A percentile compares a stretch with the other conserved stretches of the same genome.
These are phyloP conservation scores for Catharus fuscescens DNA, from an alignment of 2,113 vertebrate genomes.

Conservation along the genomic window DNA sequence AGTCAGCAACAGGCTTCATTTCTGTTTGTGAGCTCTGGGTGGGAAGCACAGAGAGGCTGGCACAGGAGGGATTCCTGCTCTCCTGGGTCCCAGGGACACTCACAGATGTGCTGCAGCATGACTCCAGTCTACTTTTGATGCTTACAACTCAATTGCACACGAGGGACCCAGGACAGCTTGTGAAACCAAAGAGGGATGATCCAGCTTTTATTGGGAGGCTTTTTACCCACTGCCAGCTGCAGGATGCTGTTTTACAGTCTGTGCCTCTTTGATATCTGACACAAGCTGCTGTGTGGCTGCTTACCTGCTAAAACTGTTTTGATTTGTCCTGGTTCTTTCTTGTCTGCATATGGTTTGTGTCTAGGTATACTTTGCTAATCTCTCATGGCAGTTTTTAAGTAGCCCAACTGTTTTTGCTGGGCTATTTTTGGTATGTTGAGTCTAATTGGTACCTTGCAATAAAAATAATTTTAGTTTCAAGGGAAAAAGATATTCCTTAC, in stretches of 20 bases:
- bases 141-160: background rate
- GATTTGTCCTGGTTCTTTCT: constrained; percentile 37
- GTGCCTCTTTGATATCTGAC: constrained; percentile 66
- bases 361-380: background rate
- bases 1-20: background rate
- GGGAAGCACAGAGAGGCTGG: background rate
- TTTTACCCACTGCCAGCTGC: constrained; percentile 28
- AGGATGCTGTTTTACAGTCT: constrained; percentile 48
- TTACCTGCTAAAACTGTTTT: constrained; percentile 45
- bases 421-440: background rate
- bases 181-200: constrained; percentile 41
- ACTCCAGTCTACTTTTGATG: constrained; percentile 26
- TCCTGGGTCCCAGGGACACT: background rate
- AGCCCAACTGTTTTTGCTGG: background rate
- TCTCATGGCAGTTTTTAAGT: constrained; percentile 1
- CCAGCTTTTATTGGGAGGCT: constrained; percentile 58
- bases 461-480: background rate
- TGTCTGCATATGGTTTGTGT: constrained; percentile 34
- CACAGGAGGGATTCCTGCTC: no score
- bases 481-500: background rate
- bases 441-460: background rate
- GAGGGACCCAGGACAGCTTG: background rate
- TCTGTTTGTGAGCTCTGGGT: background rate
- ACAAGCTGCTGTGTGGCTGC: constrained; percentile 35
- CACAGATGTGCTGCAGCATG: background rate